Conservation (phyloP, 2,113 vertebrate species). For the Mastomys natalensis region DNA sequence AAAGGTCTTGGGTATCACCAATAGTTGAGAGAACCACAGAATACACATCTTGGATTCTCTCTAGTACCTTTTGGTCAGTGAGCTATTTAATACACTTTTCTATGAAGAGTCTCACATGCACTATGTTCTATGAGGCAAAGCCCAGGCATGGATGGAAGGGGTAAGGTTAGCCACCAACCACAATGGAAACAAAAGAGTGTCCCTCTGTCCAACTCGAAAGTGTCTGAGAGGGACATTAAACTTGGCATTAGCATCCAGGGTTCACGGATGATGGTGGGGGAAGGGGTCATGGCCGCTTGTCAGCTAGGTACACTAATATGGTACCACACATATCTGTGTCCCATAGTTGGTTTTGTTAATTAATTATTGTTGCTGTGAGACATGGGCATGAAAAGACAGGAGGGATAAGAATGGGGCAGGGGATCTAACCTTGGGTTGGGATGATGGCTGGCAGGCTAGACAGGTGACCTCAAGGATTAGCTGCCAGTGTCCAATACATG, state of each 20-base stretch:
- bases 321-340: accelerated
- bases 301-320: accelerated
- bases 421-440: accelerated
- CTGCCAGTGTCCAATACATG: no score
- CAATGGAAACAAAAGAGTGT: accelerated
- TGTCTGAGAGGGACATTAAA: no score
- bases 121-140: background rate
- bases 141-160: background rate
- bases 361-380: background rate
- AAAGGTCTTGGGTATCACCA: background rate
- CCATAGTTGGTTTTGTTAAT: accelerated
- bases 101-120: background rate
- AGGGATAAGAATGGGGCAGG: background rate
- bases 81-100: background rate
- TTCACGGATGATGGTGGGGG: background rate
- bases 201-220: background rate
- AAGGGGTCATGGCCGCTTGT: background rate
- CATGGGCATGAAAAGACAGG: accelerated
- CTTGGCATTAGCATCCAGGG: no score
- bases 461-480: background rate
- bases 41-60: background rate
- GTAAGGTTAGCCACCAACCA: accelerated
- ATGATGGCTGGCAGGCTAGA: background rate
- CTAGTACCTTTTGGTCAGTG: background rate
- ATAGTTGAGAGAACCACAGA: background rate